Base-by-base conservation (phyloP, 2,113 vertebrate genomes). In the Pardalotus punctatus region DNA sequence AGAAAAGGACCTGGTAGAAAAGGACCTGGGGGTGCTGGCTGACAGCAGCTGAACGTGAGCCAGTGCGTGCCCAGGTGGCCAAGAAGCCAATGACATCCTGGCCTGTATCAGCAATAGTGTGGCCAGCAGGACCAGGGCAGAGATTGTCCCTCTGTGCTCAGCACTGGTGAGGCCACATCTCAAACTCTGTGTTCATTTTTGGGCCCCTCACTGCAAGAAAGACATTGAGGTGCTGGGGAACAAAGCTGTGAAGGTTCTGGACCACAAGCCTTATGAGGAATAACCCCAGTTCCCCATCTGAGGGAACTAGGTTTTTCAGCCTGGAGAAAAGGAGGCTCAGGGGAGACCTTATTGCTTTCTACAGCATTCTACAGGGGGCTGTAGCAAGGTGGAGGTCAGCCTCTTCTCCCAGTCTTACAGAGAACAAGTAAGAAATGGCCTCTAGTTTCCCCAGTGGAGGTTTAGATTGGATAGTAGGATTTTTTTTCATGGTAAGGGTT, bases 71-170 rank as follows among this genome's bases (percentile, higher is more conserved):
- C 19, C 69, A n/a, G 19, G 12, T 7, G 20, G 12, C 23, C 36
- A 24, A 45, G 36, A 4, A 33, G 36, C 43, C 60, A 0, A 3
- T 47, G 60, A 5, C 38, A 74, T 10, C 53, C 38, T 38, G 51
- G 53, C 9, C 2, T 74, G 16, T 10, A 5, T 2, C 16, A 67
- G 69, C 1, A 74, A 4, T 6, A 0, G 11, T 18, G 69, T n/a
- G 45, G 14, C 24, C 45, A 53, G 53, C 28, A 81, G 86, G 78
- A 53, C 2, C n/a, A 29, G 45, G 38, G 24, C 38, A 53, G 45
- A 0, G 69, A 74, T 5, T 28, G 15, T 60, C 13, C 28, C 23
- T 1, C 8, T 74, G 28, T 21, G 0, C 38, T 67, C 0, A 0
- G n/a, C 61, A 47, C 7, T 47, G 38, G 4, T 53, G 20, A 53